Conservation (phyloP, 2,888 invertebrate genomes). For the Micoletzkya japonica region DNA sequence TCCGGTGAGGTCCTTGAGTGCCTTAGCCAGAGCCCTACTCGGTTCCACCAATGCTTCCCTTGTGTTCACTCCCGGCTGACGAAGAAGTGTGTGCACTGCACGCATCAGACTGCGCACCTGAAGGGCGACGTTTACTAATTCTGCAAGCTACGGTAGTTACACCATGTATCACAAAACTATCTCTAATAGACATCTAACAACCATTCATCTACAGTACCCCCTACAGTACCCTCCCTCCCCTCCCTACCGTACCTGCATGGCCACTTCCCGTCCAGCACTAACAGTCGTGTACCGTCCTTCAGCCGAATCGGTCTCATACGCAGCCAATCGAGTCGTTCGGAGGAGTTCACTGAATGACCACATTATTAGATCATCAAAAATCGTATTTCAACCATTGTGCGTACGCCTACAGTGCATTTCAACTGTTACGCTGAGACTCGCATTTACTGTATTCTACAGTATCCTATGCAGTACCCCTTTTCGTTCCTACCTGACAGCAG, state of each 20-base stretch:
- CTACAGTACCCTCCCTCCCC: neutral
- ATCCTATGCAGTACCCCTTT: neutral
- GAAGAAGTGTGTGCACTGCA: slow-evolving; percentile 72
- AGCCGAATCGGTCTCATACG: slow-evolving; percentile 78
- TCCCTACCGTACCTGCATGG: slow-evolving; percentile 64
- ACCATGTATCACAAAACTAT: slow-evolving; percentile 28
- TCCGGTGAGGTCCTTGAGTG: slow-evolving; percentile 56
- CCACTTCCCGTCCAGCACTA: slow-evolving; percentile 82
- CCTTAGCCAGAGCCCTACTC: slow-evolving; percentile 9
- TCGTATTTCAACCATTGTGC: neutral
- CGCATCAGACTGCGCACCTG: slow-evolving; percentile 84
- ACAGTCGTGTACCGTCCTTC: slow-evolving; percentile 79
- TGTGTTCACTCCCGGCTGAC: slow-evolving; percentile 7
- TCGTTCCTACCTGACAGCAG: slow-evolving; percentile 27
- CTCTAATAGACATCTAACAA: neutral
- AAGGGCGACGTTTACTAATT: neutral
- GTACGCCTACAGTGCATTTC: neutral
- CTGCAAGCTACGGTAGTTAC: neutral
- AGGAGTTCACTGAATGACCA: slow-evolving; percentile 80
- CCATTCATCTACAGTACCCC: slow-evolving; percentile 11
- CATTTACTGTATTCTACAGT: neutral
- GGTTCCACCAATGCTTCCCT: slow-evolving; percentile 15
- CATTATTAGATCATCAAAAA: neutral
- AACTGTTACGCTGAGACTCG: neutral
- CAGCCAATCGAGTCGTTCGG: slow-evolving; percentile 79